Evolutionary conservation across 2,888 invertebrate genomes (phyloP), one percentile per base, ranked within the genome.

Genomic region (Brenthis daphne): DNA sequence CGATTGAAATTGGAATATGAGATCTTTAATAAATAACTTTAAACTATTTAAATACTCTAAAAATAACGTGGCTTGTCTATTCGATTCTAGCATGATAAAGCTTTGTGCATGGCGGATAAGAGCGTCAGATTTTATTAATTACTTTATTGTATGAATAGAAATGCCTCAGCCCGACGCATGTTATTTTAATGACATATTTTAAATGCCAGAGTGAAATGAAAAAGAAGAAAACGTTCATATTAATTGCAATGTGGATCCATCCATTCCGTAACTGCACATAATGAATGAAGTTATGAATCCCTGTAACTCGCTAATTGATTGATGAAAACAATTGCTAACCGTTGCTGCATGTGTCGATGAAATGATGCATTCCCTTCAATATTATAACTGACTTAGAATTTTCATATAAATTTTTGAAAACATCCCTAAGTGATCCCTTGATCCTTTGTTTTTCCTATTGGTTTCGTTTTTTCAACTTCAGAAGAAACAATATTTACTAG

Each of bases 81-180:
- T 81, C 81, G 81, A 86, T 86, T 87, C 85, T 85, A 90, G 92
- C 92, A 92, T 92, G 92, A 87, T 83, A 86, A 87, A 87, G 92
- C 92, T 92, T 92, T 84, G 86, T 91, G 92, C 92, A 92, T 92
- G 92, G 91, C 90, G 89, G 90, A 90, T 87, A 82, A 85, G 78
- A 85, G 79, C 83, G 85, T 90, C 90, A 90, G 84, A 83, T 87
- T 92, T 88, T 86, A 85, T 87, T 84, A 83, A 82, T 90, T 71
- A 73, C 73, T 70, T 89, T 87, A 81, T 67, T 91, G 89, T 90
- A 88, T 86, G 76, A 79, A 88, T 91, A 92, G 90, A 88, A 84
- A 86, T 85, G 92, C 90, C 92, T 91, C 88, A 84, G 92, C 91
- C 90, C 91, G 86, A 87, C 85, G 92, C 92, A 92, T 92, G 92